Base-by-base conservation (phyloP, 2,113 vertebrate species). In the Cervus canadensis region DNA sequence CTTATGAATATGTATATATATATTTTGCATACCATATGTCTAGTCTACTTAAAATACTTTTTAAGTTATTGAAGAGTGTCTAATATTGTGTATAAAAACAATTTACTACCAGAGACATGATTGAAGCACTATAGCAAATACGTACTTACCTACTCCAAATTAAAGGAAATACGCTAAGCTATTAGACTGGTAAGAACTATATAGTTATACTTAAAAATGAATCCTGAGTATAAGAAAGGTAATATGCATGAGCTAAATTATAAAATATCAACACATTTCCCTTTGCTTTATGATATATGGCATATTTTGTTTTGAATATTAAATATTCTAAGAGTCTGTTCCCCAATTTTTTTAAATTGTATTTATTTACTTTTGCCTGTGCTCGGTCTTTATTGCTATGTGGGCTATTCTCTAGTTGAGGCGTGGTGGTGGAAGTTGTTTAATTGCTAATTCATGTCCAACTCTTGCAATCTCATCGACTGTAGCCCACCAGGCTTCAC, bases 1-100 rank as follows among this genome's bases (percentile, higher is more conserved):
- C 12, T 93, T 54, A 95, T 96, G 50, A 97, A 97, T 97, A 92
- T 97, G 60, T 5, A 92, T 48, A 45, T 48, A 45, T 3, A 78
- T 83, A 62, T 76, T 59, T 93, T 84, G 64, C 36, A 96, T 85
- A 84, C 84, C 14, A 43, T 87, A 67, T 67, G 40, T 48, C 36
- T 50, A 50, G 28, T 76, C 36, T 92, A 67, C 23, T 78, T 76
- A 67, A 87, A 92, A 76, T 92, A 52, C 3, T 67, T 74, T 97
- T 81, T 15, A 87, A 26, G 48, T 85, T 71, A 74, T 56, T 82
- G 57, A 82, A 94, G 25, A 96, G 28, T 67, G n/a, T 93, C 33
- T 94, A 87, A 85, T 87, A 81, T n/a, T 14, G 0, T 92, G 3
- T 54, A 64, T 84, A 40, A 52, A 5, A 93, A 2, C 6, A 52